Evolutionary conservation across 2,113 vertebrate species (phyloP), one percentile per base, ranked within the genome.

Genomic region (Trachemys scripta): DNA sequence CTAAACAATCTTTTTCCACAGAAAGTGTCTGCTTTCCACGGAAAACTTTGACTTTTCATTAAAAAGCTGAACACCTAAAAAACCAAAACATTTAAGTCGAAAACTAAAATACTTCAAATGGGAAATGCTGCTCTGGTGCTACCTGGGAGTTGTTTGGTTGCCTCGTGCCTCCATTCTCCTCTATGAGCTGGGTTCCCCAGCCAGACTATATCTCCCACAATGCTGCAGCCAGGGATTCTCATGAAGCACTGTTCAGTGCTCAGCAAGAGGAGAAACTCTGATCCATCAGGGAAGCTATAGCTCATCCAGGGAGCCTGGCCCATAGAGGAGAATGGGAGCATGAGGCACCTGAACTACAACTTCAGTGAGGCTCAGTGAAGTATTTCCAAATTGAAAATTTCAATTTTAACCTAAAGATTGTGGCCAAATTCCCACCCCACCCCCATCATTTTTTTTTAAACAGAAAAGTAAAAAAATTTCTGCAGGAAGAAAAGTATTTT

Each of bases 11-110:
- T 20, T 38, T 38, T 72, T 5, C 19, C 65, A 72, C 65, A 72
- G 65, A 38, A 80, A 27, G 82, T 1, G 3, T 10, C 86, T 84
- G 9, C 10, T 95, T 89, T 53, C 2, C 35, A 17, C 12, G 86
- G 29, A 87, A 92, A 84, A 75, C 17, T 1, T 29, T 76, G 24
- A 13, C 27, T 59, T 92, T 75, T 25, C 5, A 5, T 9, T 31
- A 47, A 47, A 93, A 93, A 78, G 47, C 89, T 35, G n/a, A 42
- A 16, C 83, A 88, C 31, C 38, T 88, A 38, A 82, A n/a, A 88
- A 93, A 85, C 19, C 27, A 80, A 92, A 92, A 69, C 4, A 29
- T 56, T 19, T 65, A 16, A 8, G 38, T 69, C 3, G 17, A 79
- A 2, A 72, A 72, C 45, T 45, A n/a, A 92, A 82, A 4, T 57